Base-by-base conservation (phyloP, 2,888 invertebrate genomes). In the Entomobrya proxima region DNA sequence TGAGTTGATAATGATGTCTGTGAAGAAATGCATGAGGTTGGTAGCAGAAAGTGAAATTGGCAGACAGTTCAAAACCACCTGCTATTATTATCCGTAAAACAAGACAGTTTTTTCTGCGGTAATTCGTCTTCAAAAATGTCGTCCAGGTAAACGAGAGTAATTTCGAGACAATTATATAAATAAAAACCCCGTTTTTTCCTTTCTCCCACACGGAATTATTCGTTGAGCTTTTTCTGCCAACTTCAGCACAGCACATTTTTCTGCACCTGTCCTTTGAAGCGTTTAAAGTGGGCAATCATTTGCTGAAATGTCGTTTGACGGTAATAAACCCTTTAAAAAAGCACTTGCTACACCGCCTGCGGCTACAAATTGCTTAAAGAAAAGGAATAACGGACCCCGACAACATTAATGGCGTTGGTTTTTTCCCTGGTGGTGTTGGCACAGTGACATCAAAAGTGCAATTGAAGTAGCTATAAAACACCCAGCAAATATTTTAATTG, bases 391-490 rank as follows among this genome's bases (percentile, higher is more conserved):
- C 40, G 40, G 40, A 67, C 32, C 61, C 7, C 21, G 67, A 67
- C 37, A 24, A 37, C 37, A 18, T 9, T 18, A n/a, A 52, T 18
- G 40, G 67, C 69, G 44, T 69, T 69, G 69, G 69, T 24, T 44
- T 44, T 18, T 13, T 69, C 50, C n/a, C n/a, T n/a, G 58, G 1
- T 64, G 64, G 35, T 35, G 35, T 35, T 27, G 44, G 69, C 69
- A 69, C 40, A 24, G 69, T 44, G 69, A 69, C 69, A 69, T 69
- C n/a, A 69, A 69, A 44, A 69, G 15, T 69, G 40, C 44, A 44
- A 15, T 24, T 69, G 40, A 69, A 44, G 30, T n/a, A 44, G 69
- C 44, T 15, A 27, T 69, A 69, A 69, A 61, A 64, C 7, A n/a
- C 15, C 32, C 13, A 24, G 35, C n/a, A 35, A 69, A 69, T 69